Conservation (phyloP, 2,797 vertebrate species). For the Cyclura pinguis region DNA sequence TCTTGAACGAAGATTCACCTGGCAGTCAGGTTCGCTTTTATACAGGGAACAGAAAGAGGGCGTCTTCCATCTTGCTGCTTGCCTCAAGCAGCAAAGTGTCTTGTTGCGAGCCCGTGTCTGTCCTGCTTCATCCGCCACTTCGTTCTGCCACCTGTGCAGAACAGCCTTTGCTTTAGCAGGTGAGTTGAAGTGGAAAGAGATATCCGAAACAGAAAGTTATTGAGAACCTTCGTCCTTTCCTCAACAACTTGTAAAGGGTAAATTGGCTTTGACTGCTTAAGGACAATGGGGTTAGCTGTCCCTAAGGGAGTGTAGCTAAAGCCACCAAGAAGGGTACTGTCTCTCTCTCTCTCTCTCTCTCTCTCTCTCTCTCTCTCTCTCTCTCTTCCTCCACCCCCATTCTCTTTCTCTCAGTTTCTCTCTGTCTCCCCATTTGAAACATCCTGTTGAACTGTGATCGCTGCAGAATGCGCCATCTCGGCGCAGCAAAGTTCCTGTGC, state of each 20-base stretch:
- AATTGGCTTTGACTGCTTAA: background rate
- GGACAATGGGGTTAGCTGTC: fast-evolving
- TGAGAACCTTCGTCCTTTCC: background rate
- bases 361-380: background rate
- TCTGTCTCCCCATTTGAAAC: background rate
- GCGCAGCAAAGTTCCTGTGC: fast-evolving
- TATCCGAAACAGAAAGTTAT: too few relatives aligned
- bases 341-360: too few relatives aligned
- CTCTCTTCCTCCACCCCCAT: too few relatives aligned
- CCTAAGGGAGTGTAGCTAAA: fast-evolving
- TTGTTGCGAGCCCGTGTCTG: too few relatives aligned
- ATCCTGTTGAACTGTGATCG: background rate
- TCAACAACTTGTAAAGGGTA: background rate
- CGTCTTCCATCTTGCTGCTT: too few relatives aligned
- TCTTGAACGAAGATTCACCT: too few relatives aligned
- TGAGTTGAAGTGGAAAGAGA: background rate
- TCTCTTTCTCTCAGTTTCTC: background rate
- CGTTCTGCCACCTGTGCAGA: background rate
- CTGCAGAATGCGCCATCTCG: fast-evolving
- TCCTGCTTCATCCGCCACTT: background rate
- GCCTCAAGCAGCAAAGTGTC: too few relatives aligned
- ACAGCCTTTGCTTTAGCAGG: background rate
- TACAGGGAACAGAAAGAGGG: too few relatives aligned
- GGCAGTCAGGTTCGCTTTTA: too few relatives aligned
- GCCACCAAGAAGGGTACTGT: background rate